Evolutionary conservation across 2,113 vertebrate species (phyloP).

Genomic region (Myrmecobius fasciatus): DNA sequence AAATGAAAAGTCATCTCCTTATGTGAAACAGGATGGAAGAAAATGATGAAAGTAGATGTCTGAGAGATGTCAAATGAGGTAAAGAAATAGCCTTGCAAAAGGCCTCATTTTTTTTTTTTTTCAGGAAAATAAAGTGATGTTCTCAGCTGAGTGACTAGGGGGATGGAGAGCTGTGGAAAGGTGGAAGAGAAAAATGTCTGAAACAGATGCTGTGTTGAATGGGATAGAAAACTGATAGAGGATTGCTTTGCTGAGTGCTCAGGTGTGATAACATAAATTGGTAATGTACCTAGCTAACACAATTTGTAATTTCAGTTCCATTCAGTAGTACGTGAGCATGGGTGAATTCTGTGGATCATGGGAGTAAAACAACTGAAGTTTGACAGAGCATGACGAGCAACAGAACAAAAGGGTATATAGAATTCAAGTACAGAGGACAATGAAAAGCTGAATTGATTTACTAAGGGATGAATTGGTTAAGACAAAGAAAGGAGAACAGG

Average conservation of each 20-base stretch:
- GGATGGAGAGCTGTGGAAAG: neutral
- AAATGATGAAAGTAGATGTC: neutral
- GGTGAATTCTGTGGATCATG: too few species aligned
- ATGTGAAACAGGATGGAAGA: neutral
- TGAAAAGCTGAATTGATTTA: too few species aligned
- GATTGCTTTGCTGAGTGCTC: neutral
- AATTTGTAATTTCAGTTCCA: too few species aligned
- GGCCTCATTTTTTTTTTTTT: too few species aligned
- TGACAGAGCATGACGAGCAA: too few species aligned
- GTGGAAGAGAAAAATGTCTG: neutral
- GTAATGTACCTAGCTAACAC: too few species aligned
- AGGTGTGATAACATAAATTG: neutral
- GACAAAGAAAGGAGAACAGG: too few species aligned
- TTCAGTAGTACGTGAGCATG: too few species aligned
- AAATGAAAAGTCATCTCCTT: neutral
- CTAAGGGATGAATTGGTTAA: too few species aligned
- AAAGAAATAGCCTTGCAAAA: neutral
- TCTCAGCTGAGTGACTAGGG: neutral
- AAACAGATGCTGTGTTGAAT: neutral
- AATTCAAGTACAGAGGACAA: too few species aligned
- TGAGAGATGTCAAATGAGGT: neutral
- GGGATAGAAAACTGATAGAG: neutral
- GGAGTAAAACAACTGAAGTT: too few species aligned
- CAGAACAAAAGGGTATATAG: too few species aligned
- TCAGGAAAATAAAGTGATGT: neutral